Base-by-base conservation (phyloP, 35 echinoderm and acorn worm species). In the Apostichopus parvimensis region DNA sequence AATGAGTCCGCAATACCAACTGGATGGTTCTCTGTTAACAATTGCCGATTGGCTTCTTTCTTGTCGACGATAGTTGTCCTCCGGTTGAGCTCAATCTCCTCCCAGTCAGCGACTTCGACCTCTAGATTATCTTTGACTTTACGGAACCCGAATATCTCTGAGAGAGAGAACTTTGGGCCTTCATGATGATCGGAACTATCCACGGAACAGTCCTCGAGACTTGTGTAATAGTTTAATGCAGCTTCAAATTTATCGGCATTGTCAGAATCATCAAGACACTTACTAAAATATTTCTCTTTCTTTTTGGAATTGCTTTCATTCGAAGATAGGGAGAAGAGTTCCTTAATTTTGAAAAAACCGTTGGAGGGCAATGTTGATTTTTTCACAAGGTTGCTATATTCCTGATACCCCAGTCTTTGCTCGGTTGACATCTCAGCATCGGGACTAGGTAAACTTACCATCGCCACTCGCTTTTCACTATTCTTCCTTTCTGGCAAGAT, bases 281-380 rank as follows among this genome's bases (percentile, higher is more conserved):
- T 58, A 58, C 81, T 84, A 9, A 84, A 84, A 25, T 84, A 84
- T 60, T 84, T 84, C 57, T 23, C 14, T n/a, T 84, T 84, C 22
- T 61, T 84, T 52, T 84, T 21, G 8, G 53, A 22, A 8, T 83
- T 56, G 8, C 8, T 59, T 7, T 75, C 71, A 2, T 59, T 55
- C 20, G 13, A n/a, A 1, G 57, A 59, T 22, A 21, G 15, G 11
- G 81, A 84, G 24, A 84, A 84, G 3, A 84, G 57, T 58, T 84
- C 54, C 57, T 84, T 84, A 22, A 84, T 84, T 84, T 60, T 84
- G 81, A 84, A 18, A 12, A 84, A 84, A 58, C 3, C 56, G 20
- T 53, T 8, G 5, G 54, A 84, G 20, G 81, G 81, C 17, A 6
- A 9, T 9, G 57, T 84, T 58, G 54, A 84, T 15, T 84, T 84